A percentile compares a stretch with the other conserved stretches of the same genome.
phyloP scores from a whole-genome alignment of 2,113 vertebrate species.

The Rallus limicola region DNA sequence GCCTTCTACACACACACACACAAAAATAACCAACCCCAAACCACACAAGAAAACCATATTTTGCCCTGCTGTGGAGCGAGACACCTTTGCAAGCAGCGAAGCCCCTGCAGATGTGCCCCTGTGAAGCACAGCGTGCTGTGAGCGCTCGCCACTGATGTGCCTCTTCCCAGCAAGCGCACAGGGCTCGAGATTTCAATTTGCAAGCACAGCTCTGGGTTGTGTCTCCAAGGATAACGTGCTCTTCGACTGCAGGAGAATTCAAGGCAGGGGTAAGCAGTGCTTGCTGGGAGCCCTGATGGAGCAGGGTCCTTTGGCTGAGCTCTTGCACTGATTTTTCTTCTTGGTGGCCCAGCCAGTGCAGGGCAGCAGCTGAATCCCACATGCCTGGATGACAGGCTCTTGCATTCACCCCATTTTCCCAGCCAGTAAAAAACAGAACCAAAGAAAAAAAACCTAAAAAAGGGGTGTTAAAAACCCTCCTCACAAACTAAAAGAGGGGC shows the following conservation, averaged over 20 bases:
- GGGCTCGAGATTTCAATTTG: background rate
- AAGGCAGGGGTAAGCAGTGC: background rate
- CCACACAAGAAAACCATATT: background rate
- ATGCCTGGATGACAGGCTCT: background rate
- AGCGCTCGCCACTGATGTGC: background rate
- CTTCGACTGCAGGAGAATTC: background rate
- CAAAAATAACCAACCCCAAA: background rate
- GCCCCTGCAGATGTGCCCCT: background rate
- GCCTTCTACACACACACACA: background rate
- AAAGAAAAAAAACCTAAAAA: too few species aligned
- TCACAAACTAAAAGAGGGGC: background rate
- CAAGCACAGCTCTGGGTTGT: background rate
- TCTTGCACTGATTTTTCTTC: fast-evolving
- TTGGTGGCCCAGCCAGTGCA: background rate
- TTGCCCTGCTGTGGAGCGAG: background rate
- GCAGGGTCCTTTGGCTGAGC: background rate
- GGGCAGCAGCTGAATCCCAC: background rate
- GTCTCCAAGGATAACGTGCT: background rate
- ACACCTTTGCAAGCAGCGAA: background rate
- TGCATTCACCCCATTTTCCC: background rate
- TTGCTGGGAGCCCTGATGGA: background rate
- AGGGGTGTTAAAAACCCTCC: too few species aligned
- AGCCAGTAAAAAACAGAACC: background rate
- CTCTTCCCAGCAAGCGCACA: background rate
- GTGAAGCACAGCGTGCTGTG: background rate